phyloP scores from a whole-genome alignment of 1,140 invertebrate genomes.

The Mylabris phalerata region DNA sequence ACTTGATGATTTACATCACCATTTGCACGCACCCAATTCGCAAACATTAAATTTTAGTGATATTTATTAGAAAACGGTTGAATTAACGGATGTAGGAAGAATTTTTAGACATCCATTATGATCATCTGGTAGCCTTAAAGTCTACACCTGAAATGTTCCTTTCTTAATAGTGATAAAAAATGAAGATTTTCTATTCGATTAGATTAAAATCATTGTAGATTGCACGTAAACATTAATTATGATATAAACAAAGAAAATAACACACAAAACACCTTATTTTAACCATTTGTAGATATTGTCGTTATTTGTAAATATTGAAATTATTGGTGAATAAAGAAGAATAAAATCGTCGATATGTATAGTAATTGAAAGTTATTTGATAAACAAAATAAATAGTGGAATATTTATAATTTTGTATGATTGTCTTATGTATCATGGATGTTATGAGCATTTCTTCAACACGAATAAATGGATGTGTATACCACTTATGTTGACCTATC shows the following conservation, averaged over 20 bases:
- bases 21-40: slow-evolving; percentile 37
- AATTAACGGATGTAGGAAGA: background rate
- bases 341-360: slow-evolving; percentile 7
- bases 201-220: too few species aligned
- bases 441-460: slow-evolving; percentile 3
- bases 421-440: slow-evolving; percentile 9
- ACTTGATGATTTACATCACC: slow-evolving; percentile 40
- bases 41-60: slow-evolving; percentile 40
- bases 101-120: slow-evolving; percentile 1
- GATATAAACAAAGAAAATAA: too few species aligned
- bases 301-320: slow-evolving; percentile 5
- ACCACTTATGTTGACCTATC: too few species aligned
- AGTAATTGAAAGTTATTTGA: background rate
- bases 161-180: slow-evolving; percentile 24
- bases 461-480: slow-evolving; percentile 9
- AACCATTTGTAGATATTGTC: slow-evolving; percentile 10
- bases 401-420: slow-evolving; percentile 17
- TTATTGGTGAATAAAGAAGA: slow-evolving; percentile 4
- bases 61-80: slow-evolving; percentile 32
- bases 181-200: background rate
- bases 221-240: too few species aligned
- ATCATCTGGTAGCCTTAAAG: slow-evolving; percentile 4
- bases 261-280: background rate
- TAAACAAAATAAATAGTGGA: background rate
- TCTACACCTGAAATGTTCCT: slow-evolving; percentile 25